phyloP scores from a whole-genome alignment of 2,113 vertebrate genomes.

The Corynorhinus townsendii region DNA sequence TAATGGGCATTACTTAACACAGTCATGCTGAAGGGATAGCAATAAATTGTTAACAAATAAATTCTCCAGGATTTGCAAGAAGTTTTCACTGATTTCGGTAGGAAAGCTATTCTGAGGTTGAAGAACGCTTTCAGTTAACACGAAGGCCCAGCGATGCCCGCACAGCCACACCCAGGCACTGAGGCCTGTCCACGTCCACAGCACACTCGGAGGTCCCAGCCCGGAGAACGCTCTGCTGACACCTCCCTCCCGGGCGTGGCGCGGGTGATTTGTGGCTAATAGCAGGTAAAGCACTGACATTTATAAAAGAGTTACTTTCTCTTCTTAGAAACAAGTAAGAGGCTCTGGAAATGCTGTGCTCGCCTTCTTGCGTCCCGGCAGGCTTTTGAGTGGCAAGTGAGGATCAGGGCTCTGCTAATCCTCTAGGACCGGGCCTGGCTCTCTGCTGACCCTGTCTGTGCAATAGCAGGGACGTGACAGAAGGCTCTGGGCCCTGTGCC shows the following conservation, averaged over 20 bases:
- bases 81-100: background rate
- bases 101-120: background rate
- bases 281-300: background rate
- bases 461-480: background rate
- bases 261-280: background rate
- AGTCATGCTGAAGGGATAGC: background rate
- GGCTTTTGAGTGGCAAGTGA: background rate
- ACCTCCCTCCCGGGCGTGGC: background rate
- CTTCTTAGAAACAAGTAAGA: background rate
- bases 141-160: fast-evolving
- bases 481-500: background rate
- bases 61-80: background rate
- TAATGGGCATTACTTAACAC: background rate
- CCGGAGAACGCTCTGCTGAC: fast-evolving
- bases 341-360: fast-evolving
- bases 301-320: background rate
- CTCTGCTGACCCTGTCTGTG: background rate
- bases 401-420: background rate
- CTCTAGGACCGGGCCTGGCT: background rate
- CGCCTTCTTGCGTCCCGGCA: background rate
- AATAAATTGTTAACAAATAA: background rate
- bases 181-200: background rate
- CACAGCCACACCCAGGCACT: background rate
- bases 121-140: background rate
- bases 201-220: background rate